Percentiles rank a stretch among this genome's conserved stretches.
phyloP scores from a whole-genome alignment of 2,797 vertebrate genomes.

The Semotilus atromaculatus region DNA sequence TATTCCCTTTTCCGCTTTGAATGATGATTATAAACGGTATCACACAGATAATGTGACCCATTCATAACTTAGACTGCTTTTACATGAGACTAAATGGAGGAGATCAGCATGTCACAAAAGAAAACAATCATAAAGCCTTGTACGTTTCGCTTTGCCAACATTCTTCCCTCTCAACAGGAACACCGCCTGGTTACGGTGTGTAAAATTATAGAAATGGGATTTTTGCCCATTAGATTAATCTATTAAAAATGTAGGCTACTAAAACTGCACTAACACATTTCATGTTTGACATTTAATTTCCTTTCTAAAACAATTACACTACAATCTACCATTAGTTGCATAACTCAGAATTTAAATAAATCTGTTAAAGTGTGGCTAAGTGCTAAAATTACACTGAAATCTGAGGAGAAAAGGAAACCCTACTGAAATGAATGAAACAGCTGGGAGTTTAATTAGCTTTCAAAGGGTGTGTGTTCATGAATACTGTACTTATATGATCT shows the following conservation, averaged over 20 bases:
- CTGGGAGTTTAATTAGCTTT: constrained; percentile 60
- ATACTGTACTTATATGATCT: background rate
- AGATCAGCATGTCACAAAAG: constrained; percentile 39
- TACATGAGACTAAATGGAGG: constrained; percentile 30
- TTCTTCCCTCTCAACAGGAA: constrained; percentile 12
- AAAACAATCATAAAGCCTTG: constrained; percentile 29
- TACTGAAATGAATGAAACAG: constrained; percentile 57
- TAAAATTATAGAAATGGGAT: constrained; percentile 40
- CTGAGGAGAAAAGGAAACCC: constrained; percentile 56
- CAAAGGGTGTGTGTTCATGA: background rate
- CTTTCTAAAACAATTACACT: constrained; percentile 64
- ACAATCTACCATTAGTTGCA: constrained; percentile 48
- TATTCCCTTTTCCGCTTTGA: constrained; percentile 24
- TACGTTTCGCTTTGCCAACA: constrained; percentile 46
- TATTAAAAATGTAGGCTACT: constrained; percentile 52
- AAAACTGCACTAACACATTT: constrained; percentile 65
- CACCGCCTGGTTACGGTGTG: constrained; percentile 5
- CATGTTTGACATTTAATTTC: constrained; percentile 72
- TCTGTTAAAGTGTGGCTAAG: constrained; percentile 70
- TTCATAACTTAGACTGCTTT: constrained; percentile 38
- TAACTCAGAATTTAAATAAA: constrained; percentile 63
- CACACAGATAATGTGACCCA: constrained; percentile 41
- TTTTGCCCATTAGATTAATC: constrained; percentile 40
- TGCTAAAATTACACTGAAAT: constrained; percentile 58
- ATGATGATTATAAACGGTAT: constrained; percentile 54